These are phyloP conservation scores for Bombus fervidus DNA, from an alignment of 1,140 invertebrate species.

Conservation along the genomic window DNA sequence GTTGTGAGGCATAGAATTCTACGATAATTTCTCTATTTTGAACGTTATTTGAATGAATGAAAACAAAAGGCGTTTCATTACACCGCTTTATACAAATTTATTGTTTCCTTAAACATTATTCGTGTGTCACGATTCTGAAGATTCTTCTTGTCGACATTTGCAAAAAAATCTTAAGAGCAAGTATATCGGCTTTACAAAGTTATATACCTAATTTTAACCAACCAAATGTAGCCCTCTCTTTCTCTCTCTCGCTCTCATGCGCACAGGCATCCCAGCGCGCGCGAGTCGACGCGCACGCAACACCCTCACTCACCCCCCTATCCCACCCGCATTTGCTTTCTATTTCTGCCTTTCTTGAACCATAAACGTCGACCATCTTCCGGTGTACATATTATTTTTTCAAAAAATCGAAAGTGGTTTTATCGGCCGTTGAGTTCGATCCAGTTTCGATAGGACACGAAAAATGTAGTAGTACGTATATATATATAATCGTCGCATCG, in stretches of 20 bases:
- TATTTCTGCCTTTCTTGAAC: not conserved
- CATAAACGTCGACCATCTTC: not conserved
- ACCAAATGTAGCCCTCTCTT: constrained; percentile 40
- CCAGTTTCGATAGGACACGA: not conserved
- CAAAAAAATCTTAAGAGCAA: constrained; percentile 78
- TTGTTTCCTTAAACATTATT: constrained; percentile 78
- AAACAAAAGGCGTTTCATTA: constrained; percentile 65
- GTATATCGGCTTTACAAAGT: constrained; percentile 74
- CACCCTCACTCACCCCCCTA: not conserved
- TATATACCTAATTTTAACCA: constrained; percentile 69
- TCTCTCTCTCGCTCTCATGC: constrained; percentile 33
- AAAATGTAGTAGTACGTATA: not conserved
- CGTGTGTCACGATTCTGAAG: constrained; percentile 53
- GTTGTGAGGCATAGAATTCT: not conserved
- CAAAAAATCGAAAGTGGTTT: not conserved
- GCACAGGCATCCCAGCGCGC: not conserved
- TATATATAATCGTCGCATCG: not conserved
- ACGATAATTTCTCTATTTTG: not conserved
- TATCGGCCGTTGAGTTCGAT: not conserved
- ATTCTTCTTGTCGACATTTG: constrained; percentile 70
- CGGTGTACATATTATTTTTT: not conserved
- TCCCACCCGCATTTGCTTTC: not conserved
- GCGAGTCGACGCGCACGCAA: not conserved
- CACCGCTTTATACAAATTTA: constrained; percentile 82
- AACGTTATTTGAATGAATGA: constrained; percentile 16